Evolutionary conservation across 2,113 vertebrate species (phyloP).

Genomic region (Tonatia bakeri): DNA sequence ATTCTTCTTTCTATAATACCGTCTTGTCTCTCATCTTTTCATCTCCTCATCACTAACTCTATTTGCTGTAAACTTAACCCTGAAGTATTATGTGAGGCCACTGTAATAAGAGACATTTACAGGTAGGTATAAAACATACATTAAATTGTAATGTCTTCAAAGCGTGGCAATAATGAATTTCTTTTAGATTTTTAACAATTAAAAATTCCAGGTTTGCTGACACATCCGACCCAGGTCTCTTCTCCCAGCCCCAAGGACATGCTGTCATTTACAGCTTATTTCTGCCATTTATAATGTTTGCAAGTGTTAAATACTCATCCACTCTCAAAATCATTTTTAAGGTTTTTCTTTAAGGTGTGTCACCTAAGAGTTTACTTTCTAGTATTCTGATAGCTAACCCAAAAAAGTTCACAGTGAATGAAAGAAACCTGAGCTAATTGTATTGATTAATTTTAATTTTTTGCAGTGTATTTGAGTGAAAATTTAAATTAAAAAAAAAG

Average conservation of each 20-base stretch:
- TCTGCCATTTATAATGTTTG: background rate
- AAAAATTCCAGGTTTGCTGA: background rate
- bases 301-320: background rate
- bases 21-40: background rate
- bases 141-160: background rate
- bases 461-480: background rate
- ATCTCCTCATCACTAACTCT: background rate
- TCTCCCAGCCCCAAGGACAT: background rate
- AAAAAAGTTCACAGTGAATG: background rate
- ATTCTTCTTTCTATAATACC: background rate
- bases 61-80: background rate
- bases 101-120: background rate
- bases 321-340: background rate
- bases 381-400: background rate
- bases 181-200: conserved; percentile 16
- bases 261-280: background rate
- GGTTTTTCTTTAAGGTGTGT: background rate
- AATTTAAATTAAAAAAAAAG: background rate
- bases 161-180: background rate
- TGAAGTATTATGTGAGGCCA: background rate
- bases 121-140: background rate
- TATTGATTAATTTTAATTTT: background rate
- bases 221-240: background rate
- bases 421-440: conserved; percentile 4
- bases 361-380: background rate